These are phyloP conservation scores for Peribatodes rhomboidaria DNA, from an alignment of 2,888 invertebrate species.

Conservation along the genomic window DNA sequence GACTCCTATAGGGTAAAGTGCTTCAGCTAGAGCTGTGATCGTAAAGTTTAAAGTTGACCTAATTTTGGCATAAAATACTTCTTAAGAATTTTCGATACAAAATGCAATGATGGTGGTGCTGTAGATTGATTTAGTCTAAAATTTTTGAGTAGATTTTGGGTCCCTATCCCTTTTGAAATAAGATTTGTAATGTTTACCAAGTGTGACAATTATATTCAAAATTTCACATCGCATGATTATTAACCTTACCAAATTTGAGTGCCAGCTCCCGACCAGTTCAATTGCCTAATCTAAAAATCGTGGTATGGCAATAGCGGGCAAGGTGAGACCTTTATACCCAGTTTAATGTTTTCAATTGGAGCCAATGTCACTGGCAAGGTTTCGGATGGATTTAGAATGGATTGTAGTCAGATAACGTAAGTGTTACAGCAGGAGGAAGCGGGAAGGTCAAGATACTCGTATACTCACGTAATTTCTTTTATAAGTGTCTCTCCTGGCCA, in stretches of 20 bases:
- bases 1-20: background rate
- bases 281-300: slow-evolving; percentile 58
- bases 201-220: background rate
- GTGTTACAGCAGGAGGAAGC: slow-evolving; percentile 23
- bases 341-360: slow-evolving; percentile 59
- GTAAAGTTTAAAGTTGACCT: no score
- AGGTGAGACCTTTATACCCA: slow-evolving; percentile 59
- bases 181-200: no score
- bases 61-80: no score
- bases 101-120: no score
- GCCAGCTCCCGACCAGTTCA: slow-evolving; percentile 41
- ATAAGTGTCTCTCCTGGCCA: background rate
- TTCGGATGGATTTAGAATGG: slow-evolving; percentile 44
- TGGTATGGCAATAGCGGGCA: slow-evolving; percentile 48
- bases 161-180: no score
- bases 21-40: background rate
- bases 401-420: slow-evolving; percentile 30
- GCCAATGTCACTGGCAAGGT: slow-evolving; percentile 65
- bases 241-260: slow-evolving; percentile 10
- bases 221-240: slow-evolving; percentile 1
- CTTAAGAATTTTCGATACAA: no score
- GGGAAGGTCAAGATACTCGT: slow-evolving; percentile 15
- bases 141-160: no score
- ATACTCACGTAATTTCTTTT: slow-evolving; percentile 12
- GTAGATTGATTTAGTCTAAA: no score